Conservation (phyloP, 1,140 invertebrate species). For the Dryas iulia region DNA sequence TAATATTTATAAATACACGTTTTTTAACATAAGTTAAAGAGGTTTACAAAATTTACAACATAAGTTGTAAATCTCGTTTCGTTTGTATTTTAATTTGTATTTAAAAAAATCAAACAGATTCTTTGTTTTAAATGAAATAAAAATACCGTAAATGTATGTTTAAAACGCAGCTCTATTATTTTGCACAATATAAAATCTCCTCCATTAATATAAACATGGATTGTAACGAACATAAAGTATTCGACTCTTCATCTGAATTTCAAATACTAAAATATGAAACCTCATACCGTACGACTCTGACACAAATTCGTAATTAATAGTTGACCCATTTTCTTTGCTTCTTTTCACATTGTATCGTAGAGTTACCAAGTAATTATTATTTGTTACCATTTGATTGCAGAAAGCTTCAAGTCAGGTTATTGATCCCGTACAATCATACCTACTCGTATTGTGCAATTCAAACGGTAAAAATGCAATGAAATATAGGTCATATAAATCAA, state of each 20-base stretch:
- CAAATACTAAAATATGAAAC: neutral
- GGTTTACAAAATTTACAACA: too few species aligned
- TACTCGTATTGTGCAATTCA: slow-evolving; percentile 19
- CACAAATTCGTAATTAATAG: neutral
- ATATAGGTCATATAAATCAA: slow-evolving; percentile 21
- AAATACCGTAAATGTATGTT: neutral
- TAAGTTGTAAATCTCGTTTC: neutral
- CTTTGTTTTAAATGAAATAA: neutral
- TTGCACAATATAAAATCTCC: neutral
- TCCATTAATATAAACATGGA: too few species aligned
- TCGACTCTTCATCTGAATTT: neutral
- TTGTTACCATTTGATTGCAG: neutral
- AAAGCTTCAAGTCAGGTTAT: slow-evolving; percentile 1
- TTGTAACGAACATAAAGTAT: too few species aligned
- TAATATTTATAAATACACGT: neutral
- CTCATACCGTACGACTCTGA: neutral
- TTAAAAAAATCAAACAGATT: neutral
- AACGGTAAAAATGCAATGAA: slow-evolving; percentile 8
- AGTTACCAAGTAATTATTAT: neutral
- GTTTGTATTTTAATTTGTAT: neutral
- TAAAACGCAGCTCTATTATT: neutral
- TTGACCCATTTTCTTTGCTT: neutral
- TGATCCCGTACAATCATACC: neutral
- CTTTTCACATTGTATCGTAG: neutral
- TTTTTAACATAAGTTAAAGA: neutral